Percentiles rank a stretch among this genome's conserved stretches.
Conservation (phyloP, 2,888 invertebrate species). For the Ametastegia equiseti region DNA sequence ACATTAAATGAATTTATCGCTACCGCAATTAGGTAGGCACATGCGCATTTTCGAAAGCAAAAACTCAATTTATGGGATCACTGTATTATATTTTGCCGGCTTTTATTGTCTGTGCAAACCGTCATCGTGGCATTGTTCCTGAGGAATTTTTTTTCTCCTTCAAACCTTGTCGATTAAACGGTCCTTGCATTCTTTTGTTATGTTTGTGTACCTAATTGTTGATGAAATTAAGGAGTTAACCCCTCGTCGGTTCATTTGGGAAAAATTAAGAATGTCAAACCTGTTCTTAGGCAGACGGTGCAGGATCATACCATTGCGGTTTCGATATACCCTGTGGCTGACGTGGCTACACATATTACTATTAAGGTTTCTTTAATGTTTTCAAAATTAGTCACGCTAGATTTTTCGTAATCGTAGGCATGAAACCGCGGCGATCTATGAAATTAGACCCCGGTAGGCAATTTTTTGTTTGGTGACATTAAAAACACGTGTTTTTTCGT, state of each 20-base stretch:
- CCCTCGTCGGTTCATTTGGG: conserved; percentile 8
- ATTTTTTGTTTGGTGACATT: conserved; percentile 34
- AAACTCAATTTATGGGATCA: conserved; percentile 47
- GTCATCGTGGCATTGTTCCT: background rate
- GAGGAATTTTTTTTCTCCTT: background rate
- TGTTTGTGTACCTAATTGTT: background rate
- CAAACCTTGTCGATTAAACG: conserved; percentile 18
- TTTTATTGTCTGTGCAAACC: conserved; percentile 30
- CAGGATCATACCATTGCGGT: conserved; percentile 6
- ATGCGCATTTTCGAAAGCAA: conserved; percentile 48
- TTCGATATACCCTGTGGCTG: background rate
- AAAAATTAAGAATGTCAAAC: conserved; percentile 22
- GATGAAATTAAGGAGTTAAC: conserved; percentile 10
- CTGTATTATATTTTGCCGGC: background rate
- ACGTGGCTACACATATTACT: background rate
- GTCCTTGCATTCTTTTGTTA: background rate
- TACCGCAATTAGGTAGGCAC: conserved; percentile 65
- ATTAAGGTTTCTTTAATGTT: conserved; percentile 30
- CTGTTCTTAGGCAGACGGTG: conserved; percentile 7
- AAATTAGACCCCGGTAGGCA: conserved; percentile 34
- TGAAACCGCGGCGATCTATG: conserved; percentile 46
- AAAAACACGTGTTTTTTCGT: conserved; percentile 43
- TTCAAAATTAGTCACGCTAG: conserved; percentile 45
- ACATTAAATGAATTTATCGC: conserved; percentile 71
- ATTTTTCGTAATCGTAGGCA: conserved; percentile 45